Percentiles rank a stretch among this genome's conserved stretches.
These are phyloP conservation scores for Automeris io DNA, from an alignment of 2,888 invertebrate species.

Conservation along the genomic window DNA sequence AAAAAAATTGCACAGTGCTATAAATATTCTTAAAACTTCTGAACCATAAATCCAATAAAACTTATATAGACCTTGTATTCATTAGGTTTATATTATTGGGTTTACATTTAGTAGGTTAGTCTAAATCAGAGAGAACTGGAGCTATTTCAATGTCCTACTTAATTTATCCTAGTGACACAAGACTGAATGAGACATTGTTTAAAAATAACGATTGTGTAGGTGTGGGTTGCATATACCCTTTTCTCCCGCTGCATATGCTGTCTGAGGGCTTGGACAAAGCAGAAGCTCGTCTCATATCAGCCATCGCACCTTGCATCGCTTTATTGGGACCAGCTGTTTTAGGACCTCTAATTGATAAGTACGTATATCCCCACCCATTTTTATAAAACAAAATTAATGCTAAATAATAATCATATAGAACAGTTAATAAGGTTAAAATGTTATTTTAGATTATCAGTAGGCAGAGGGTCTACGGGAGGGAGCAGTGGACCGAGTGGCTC, in stretches of 20 bases:
- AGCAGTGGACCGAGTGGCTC: constrained; percentile 64
- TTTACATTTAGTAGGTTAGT: no score
- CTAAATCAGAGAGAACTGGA: no score
- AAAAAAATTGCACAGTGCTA: no score
- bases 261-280: constrained; percentile 83
- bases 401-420: no score
- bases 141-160: not conserved
- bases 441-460: constrained; percentile 56
- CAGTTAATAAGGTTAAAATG: not conserved
- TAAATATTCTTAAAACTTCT: no score
- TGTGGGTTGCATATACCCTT: constrained; percentile 88
- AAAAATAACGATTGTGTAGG: constrained; percentile 62
- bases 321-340: constrained; percentile 86
- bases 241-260: constrained; percentile 87
- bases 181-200: not conserved
- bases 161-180: not conserved
- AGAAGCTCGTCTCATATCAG: constrained; percentile 86
- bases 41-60: no score
- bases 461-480: constrained; percentile 68
- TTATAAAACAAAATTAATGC: not conserved
- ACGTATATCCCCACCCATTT: constrained; percentile 39
- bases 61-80: no score
- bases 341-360: constrained; percentile 87
- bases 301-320: constrained; percentile 87
- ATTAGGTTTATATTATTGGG: no score